These are phyloP conservation scores for Podocnemis expansa DNA, from an alignment of 2,113 vertebrate genomes.

Conservation along the genomic window DNA sequence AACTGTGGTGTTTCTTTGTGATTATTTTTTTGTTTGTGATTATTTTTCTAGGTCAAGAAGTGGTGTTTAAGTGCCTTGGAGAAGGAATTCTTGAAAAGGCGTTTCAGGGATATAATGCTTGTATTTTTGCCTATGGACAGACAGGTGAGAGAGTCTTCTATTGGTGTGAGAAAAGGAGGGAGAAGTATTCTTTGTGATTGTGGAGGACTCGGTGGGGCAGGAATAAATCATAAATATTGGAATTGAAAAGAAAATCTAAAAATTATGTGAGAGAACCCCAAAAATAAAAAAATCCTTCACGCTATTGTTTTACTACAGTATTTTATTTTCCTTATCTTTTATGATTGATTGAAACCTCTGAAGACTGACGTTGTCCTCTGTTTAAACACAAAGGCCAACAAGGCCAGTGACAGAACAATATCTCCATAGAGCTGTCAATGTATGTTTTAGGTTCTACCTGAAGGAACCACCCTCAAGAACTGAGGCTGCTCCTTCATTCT, in stretches of 20 bases:
- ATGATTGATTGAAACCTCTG: neutral
- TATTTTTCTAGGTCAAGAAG: conserved; percentile 89
- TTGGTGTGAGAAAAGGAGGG: neutral
- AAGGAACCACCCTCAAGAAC: neutral
- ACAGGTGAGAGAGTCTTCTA: conserved; percentile 84
- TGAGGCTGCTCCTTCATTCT: neutral
- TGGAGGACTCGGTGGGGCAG: rapidly evolving
- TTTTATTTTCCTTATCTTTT: neutral
- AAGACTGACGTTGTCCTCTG: neutral
- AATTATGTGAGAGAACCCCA: neutral
- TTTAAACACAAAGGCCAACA: neutral
- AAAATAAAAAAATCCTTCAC: neutral
- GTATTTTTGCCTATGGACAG: conserved; percentile 99
- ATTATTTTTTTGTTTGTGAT: conserved; percentile 47
- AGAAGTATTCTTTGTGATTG: neutral
- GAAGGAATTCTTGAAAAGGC: conserved; percentile 99
- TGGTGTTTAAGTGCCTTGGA: conserved; percentile 99
- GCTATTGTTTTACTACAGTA: neutral
- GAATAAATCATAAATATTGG: neutral
- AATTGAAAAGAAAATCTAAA: neutral
- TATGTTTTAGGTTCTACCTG: neutral
- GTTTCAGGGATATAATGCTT: conserved; percentile 99
- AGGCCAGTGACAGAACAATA: neutral
- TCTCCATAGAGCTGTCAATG: neutral
- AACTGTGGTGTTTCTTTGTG: neutral